phyloP scores from a whole-genome alignment of 2,797 vertebrate species.

The Acestrorhynchus altus region DNA sequence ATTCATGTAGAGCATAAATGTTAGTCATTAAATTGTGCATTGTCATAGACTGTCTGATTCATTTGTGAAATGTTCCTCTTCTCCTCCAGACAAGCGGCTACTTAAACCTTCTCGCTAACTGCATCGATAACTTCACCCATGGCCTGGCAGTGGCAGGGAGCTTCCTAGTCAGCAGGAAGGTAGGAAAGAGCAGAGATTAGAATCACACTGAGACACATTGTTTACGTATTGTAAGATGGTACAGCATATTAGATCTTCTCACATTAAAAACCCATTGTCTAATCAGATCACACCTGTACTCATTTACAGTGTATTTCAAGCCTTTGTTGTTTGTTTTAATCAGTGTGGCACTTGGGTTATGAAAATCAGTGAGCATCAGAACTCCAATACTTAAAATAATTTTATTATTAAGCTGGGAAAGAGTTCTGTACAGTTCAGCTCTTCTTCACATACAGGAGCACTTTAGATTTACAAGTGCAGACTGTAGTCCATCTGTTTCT shows the following conservation, averaged over 20 bases:
- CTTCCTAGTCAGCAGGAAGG: conserved; percentile 97
- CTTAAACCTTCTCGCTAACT: conserved; percentile 96
- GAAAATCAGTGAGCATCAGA: no score
- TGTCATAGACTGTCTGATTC: not conserved
- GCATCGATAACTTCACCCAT: conserved; percentile 98
- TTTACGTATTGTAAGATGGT: conserved; percentile 27
- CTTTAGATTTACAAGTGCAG: no score
- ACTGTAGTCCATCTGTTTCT: no score
- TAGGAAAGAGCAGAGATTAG: conserved; percentile 68
- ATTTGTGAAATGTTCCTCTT: not conserved
- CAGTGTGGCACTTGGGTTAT: no score
- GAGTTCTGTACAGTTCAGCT: no score
- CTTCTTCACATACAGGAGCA: no score
- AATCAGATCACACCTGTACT: no score
- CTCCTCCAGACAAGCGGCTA: conserved; percentile 90
- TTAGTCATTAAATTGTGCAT: not conserved
- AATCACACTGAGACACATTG: conserved; percentile 13
- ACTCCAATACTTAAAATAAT: no score
- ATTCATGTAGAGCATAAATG: not conserved
- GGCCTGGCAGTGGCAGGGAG: conserved; percentile 95
- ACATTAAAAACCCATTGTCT: conserved; percentile 45
- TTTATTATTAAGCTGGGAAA: no score
- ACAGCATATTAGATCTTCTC: conserved; percentile 1
- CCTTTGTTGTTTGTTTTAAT: no score
- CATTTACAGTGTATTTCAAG: no score